These are phyloP conservation scores for Mechanitis mazaeus DNA, from an alignment of 2,888 invertebrate species.

Conservation along the genomic window DNA sequence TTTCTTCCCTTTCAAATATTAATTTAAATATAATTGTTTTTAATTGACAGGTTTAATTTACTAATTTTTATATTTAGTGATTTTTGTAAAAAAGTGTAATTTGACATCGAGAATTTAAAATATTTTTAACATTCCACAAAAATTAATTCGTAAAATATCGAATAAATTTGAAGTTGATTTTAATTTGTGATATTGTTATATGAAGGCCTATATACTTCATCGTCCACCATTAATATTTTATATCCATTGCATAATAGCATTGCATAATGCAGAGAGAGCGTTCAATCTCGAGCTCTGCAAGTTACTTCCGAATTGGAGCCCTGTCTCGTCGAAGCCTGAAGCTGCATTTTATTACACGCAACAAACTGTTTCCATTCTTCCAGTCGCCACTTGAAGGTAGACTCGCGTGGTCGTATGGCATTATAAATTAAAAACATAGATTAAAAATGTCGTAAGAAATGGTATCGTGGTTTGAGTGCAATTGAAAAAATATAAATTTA, in stretches of 20 bases:
- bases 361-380: conserved; percentile 34
- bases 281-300: conserved; percentile 41
- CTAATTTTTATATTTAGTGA: too few species aligned
- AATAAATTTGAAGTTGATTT: background rate
- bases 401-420: conserved; percentile 54
- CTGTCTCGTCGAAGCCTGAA: conserved; percentile 32
- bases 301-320: conserved; percentile 62
- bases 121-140: too few species aligned
- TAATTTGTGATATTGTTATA: background rate
- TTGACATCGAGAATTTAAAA: too few species aligned
- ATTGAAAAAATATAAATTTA: conserved; percentile 11
- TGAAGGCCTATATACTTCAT: conserved; percentile 4
- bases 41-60: too few species aligned
- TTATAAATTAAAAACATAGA: conserved; percentile 22
- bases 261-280: conserved; percentile 60
- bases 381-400: conserved; percentile 64
- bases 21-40: too few species aligned
- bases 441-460: conserved; percentile 33
- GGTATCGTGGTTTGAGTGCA: conserved; percentile 9
- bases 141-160: background rate
- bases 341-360: conserved; percentile 38
- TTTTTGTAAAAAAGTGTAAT: too few species aligned
- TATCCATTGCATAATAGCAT: conserved; percentile 44
- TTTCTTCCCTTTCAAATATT: too few species aligned
- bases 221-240: conserved; percentile 27